Evolutionary conservation across 2,797 vertebrate genomes (phyloP), one percentile per base, ranked within the genome.

Genomic region (Eulemur rubriventer): DNA sequence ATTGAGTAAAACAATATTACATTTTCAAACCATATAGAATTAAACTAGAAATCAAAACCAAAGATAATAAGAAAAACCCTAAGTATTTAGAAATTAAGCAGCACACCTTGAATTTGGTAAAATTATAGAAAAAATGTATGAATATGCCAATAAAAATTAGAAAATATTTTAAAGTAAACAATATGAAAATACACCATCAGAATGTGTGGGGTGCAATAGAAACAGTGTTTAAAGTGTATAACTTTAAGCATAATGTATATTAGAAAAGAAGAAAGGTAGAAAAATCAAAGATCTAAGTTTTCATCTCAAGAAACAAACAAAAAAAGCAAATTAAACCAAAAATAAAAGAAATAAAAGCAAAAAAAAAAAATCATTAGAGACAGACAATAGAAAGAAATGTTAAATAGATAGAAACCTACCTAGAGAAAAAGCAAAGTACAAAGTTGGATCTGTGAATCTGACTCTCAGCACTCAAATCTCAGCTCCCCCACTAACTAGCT

Each of bases 121-220:
- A 86, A 70, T 95, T 38, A 92, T 2, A 57, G n/a, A 50, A 83
- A 86, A 93, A 86, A 61, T 7, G 26, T 13, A 78, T 17, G 8
- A 33, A 55, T 46, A 63, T 61, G 73, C 65, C 46, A 81, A 57
- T 7, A 81, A 63, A 85, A 89, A 69, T 70, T 30, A 61, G 35
- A 90, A 95, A 88, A 38, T 70, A 81, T 38, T 96, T 94, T 52
- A 41, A 96, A 57, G 41, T 85, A 69, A 63, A 84, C 3, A 38
- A 43, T n/a, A 78, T 57, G 75, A 61, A 96, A 92, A 93, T 13
- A 41, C 2, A 80, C 22, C 50, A 59, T 43, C 22, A 55, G 67
- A 70, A 69, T 81, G 14, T 52, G 6, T 70, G 35, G 33, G 20
- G 55, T 63, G 13, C 17, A 52, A 17, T 22, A 83, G 57, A 48